A percentile compares a stretch with the other conserved stretches of the same genome.
These are phyloP conservation scores for Hymenochirus boettgeri DNA, from an alignment of 2,113 vertebrate species.

Conservation along the genomic window DNA sequence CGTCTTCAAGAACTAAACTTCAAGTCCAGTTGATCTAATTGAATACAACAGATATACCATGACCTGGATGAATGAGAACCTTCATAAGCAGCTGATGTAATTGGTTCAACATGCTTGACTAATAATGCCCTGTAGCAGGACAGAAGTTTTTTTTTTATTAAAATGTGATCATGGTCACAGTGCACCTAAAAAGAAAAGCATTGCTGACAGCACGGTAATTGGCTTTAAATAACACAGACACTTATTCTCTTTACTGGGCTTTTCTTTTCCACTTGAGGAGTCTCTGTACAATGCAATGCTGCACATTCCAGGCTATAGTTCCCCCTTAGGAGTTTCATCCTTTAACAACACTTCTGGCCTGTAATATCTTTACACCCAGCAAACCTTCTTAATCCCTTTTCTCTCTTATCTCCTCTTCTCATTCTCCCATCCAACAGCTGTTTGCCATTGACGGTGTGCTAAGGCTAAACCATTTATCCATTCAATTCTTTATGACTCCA, in stretches of 20 bases:
- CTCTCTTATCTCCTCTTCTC: constrained; percentile 18
- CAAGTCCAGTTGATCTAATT: no score
- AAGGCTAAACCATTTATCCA: constrained; percentile 19
- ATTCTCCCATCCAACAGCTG: constrained; percentile 24
- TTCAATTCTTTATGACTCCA: constrained; percentile 9
- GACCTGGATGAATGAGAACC: no score
- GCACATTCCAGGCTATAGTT: constrained; percentile 9
- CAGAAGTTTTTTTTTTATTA: no score
- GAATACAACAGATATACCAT: no score
- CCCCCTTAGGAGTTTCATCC: background rate
- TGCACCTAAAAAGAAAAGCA: no score
- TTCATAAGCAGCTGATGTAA: no score
- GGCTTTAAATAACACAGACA: constrained; percentile 4
- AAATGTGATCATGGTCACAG: no score
- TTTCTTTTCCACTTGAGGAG: constrained; percentile 1
- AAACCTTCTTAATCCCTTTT: constrained; percentile 25
- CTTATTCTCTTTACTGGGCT: constrained; percentile 8
- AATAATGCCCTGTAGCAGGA: no score
- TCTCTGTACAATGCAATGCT: constrained; percentile 5
- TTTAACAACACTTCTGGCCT: constrained; percentile 7
- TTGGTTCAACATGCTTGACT: no score
- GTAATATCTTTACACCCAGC: constrained; percentile 29
- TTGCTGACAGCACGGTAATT: no score
- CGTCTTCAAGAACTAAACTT: no score
- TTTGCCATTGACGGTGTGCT: constrained; percentile 26